Conservation (phyloP, 2,113 vertebrate genomes). For the Dasyornis broadbenti region DNA sequence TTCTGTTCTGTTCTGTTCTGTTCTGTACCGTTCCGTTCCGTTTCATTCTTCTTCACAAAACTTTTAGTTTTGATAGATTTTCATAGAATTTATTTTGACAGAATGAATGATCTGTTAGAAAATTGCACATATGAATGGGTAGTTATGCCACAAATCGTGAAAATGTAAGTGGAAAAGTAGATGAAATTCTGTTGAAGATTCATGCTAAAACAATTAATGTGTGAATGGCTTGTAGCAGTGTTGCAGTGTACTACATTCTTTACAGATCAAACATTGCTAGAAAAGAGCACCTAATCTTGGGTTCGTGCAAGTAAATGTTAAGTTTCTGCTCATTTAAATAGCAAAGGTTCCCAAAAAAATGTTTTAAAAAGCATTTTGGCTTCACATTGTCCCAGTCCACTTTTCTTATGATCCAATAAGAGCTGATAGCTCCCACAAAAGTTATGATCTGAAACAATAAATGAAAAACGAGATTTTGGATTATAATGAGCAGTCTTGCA, state of each 20-base stretch:
- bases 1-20: background rate
- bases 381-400: background rate
- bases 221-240: background rate
- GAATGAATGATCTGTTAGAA: background rate
- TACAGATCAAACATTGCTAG: background rate
- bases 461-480: background rate
- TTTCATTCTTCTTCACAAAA: background rate
- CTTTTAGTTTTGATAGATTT: background rate
- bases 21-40: background rate
- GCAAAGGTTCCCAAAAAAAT: background rate
- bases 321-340: background rate
- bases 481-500: background rate
- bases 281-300: background rate
- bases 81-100: background rate
- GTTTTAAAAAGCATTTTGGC: background rate
- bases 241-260: background rate
- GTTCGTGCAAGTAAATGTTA: background rate
- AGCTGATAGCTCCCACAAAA: background rate
- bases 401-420: background rate
- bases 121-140: background rate
- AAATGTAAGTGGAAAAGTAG: background rate
- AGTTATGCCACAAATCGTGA: background rate
- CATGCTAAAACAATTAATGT: background rate
- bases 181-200: background rate
- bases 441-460: background rate